Percentiles rank a stretch among this genome's conserved stretches.
Conservation (phyloP, 2,888 invertebrate genomes). For the Eristalis intricaria region DNA sequence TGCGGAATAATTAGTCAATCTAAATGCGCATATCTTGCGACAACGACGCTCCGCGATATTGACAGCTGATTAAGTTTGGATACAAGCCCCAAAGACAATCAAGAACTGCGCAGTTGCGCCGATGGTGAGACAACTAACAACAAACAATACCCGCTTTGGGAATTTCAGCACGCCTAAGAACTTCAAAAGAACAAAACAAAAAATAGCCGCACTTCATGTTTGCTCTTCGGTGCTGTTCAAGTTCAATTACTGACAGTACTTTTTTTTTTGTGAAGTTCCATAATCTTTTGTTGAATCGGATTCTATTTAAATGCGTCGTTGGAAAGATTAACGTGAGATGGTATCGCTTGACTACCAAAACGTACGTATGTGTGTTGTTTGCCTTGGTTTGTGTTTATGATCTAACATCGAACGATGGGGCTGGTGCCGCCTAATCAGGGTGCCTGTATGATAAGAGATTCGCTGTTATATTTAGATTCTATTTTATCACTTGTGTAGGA, state of each 20-base stretch:
- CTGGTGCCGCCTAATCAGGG: not conserved
- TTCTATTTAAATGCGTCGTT: not conserved
- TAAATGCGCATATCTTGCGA: constrained; percentile 25
- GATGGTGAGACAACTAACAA: not conserved
- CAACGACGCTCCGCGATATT: not conserved
- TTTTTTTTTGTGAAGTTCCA: not conserved
- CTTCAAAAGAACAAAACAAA: not conserved
- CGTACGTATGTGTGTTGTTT: not conserved
- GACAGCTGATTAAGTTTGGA: constrained; percentile 28
- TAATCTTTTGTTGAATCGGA: not conserved
- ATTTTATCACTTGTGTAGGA: not conserved
- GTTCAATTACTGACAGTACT: not conserved
- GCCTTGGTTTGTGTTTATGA: not conserved
- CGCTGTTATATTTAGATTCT: not conserved
- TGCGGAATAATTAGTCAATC: constrained; percentile 18
- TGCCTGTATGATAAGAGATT: not conserved
- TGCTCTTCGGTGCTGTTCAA: not conserved
- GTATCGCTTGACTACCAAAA: not conserved
- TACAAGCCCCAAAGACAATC: not conserved
- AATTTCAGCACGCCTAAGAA: not conserved
- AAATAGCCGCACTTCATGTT: not conserved
- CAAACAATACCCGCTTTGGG: not conserved
- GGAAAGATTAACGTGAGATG: not conserved
- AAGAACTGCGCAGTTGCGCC: constrained; percentile 3
- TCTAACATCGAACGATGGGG: not conserved